A percentile compares a stretch with the other conserved stretches of the same genome.
phyloP scores from a whole-genome alignment of 2,888 invertebrate genomes.

The Temnothorax ravouxi region DNA sequence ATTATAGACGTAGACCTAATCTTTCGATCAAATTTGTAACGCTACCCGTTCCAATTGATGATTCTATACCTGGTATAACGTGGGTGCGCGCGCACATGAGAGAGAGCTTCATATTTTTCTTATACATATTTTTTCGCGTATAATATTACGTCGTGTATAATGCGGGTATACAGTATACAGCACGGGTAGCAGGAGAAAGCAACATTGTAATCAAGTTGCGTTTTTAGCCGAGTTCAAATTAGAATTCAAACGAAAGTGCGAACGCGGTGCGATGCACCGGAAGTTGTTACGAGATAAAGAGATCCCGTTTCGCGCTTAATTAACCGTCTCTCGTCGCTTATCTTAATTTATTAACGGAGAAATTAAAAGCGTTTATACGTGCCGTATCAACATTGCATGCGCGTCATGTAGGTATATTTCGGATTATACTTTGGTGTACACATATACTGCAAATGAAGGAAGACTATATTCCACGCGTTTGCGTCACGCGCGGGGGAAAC shows the following conservation, averaged over 20 bases:
- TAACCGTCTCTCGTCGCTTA: background rate
- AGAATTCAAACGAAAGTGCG: constrained; percentile 45
- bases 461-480: background rate
- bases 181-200: constrained; percentile 64
- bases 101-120: background rate
- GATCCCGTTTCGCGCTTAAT: constrained; percentile 31
- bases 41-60: background rate
- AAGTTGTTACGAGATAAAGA: constrained; percentile 31
- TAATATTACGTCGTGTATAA: constrained; percentile 23
- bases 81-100: background rate
- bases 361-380: background rate
- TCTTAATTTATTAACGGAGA: constrained; percentile 12
- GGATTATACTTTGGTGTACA: background rate
- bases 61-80: background rate
- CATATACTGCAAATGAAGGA: background rate
- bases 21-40: background rate
- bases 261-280: constrained; percentile 38
- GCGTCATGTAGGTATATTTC: background rate
- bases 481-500: background rate
- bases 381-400: background rate
- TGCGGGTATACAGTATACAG: constrained; percentile 23
- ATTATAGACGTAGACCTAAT: background rate
- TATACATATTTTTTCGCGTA: constrained; percentile 3
- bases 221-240: constrained; percentile 39
- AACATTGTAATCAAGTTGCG: constrained; percentile 41